Percentiles rank a stretch among this genome's conserved stretches.
Evolutionary conservation across 2,797 vertebrate genomes (phyloP).

Genomic region (Psittacula echo): DNA sequence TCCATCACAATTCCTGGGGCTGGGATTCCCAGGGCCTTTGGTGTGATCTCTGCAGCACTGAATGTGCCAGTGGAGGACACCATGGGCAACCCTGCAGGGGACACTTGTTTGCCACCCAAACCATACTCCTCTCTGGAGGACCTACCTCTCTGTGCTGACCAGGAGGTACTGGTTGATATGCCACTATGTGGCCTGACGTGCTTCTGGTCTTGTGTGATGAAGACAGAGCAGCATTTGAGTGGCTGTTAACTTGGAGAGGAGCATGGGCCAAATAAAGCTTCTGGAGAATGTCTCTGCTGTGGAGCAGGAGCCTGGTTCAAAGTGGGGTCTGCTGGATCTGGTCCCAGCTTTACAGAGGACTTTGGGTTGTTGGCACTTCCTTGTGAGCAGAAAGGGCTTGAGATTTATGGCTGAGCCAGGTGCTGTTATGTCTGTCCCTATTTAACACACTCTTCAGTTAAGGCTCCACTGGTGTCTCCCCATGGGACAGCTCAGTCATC

Average conservation of each 20-base stretch:
- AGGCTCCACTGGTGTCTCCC: neutral
- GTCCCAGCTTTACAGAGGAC: neutral
- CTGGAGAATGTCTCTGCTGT: neutral
- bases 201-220: neutral
- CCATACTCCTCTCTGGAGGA: neutral
- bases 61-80: fast-evolving
- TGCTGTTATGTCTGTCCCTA: neutral
- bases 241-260: neutral
- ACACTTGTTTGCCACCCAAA: neutral
- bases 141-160: neutral
- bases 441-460: neutral
- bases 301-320: neutral
- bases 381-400: neutral
- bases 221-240: neutral
- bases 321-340: neutral
- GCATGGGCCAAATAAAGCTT: neutral
- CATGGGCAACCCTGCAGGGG: fast-evolving
- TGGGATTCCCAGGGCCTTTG: neutral
- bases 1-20: neutral
- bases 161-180: neutral
- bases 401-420: neutral
- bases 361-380: neutral
- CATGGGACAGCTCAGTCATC: neutral
- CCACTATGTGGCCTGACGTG: neutral
- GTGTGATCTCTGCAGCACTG: neutral